Percentiles rank a stretch among this genome's conserved stretches.
These are phyloP conservation scores for Peromyscus melanophrys DNA, from an alignment of 2,797 vertebrate species.

Conservation along the genomic window DNA sequence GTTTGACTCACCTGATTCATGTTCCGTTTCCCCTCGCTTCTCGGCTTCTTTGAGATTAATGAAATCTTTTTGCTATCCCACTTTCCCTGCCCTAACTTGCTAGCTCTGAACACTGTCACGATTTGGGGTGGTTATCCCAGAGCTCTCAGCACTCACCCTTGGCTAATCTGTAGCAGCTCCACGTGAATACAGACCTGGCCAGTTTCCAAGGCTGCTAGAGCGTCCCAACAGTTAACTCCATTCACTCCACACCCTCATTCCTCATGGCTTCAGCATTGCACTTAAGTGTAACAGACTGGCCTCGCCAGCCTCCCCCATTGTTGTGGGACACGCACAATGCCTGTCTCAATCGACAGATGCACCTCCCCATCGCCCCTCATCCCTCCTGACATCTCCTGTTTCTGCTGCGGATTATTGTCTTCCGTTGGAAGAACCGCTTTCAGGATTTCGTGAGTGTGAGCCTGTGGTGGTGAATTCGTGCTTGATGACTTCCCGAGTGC, in stretches of 20 bases:
- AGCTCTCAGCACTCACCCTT: fast-evolving
- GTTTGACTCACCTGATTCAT: fast-evolving
- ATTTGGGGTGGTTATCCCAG: too few species aligned
- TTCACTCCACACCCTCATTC: fast-evolving
- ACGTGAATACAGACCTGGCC: fast-evolving
- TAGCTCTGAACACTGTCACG: fast-evolving
- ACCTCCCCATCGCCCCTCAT: fast-evolving
- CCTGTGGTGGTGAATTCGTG: not conserved
- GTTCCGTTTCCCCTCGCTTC: not conserved
- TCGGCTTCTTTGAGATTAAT: not conserved
- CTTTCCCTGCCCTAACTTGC: not conserved
- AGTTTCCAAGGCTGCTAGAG: fast-evolving
- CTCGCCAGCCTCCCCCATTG: not conserved
- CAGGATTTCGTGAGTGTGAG: not conserved
- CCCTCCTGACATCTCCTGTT: not conserved
- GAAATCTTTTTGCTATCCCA: fast-evolving
- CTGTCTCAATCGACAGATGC: fast-evolving
- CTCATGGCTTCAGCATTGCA: fast-evolving
- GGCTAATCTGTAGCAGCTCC: fast-evolving
- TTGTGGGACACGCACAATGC: fast-evolving
- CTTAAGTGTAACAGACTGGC: fast-evolving
- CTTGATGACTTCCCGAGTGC: not conserved
- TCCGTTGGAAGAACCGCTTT: not conserved
- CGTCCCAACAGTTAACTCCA: fast-evolving
- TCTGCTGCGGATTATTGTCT: not conserved